Percentiles rank a stretch among this genome's conserved stretches.
These are phyloP conservation scores for Ondatra zibethicus DNA, from an alignment of 2,113 vertebrate species.

Conservation along the genomic window DNA sequence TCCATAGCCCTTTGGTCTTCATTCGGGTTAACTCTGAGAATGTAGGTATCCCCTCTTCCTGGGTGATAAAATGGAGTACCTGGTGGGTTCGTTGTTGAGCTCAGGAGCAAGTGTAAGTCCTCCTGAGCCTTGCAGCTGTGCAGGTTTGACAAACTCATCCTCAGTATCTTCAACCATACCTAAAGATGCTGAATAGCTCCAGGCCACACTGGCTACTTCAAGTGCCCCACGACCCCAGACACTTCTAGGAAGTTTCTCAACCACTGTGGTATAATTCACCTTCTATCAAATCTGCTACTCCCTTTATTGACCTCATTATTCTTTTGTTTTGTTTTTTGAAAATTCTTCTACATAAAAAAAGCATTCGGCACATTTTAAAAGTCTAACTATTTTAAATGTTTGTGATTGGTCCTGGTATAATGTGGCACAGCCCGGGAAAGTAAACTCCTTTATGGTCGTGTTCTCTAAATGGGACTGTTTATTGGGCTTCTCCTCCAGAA, in stretches of 20 bases:
- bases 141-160: slow-evolving; percentile 44
- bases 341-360: slow-evolving; percentile 68
- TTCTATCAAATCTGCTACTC: slow-evolving; percentile 66
- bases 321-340: slow-evolving; percentile 43
- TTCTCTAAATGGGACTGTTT: slow-evolving; percentile 54
- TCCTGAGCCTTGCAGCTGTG: not conserved
- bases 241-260: slow-evolving; percentile 3
- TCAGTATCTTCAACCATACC: not conserved
- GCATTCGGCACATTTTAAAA: slow-evolving; percentile 58
- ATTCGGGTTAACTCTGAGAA: not conserved
- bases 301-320: slow-evolving; percentile 59
- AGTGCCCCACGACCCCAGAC: not conserved
- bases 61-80: not conserved
- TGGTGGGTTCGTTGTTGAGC: not conserved
- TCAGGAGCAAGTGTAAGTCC: not conserved
- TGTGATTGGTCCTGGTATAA: slow-evolving; percentile 52
- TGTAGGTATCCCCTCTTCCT: not conserved
- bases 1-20: not conserved
- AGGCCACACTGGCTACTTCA: not conserved
- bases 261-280: slow-evolving; percentile 4
- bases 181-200: not conserved
- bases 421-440: slow-evolving; percentile 56
- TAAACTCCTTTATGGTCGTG: slow-evolving; percentile 49
- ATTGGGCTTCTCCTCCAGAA: slow-evolving; percentile 42
- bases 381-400: slow-evolving; percentile 71